phyloP scores from a whole-genome alignment of 2,888 invertebrate species.

The Conchocele bisecta region DNA sequence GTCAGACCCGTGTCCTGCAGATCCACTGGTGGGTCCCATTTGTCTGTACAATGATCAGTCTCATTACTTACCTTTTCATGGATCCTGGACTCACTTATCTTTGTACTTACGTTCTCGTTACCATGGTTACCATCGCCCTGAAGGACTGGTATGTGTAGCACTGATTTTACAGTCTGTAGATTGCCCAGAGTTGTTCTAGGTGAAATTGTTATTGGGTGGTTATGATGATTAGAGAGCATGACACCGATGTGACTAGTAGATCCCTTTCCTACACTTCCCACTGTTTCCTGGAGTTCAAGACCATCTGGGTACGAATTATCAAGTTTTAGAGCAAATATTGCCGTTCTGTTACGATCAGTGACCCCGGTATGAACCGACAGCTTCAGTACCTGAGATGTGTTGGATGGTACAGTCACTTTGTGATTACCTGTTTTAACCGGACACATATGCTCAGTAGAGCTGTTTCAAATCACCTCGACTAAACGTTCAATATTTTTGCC shows the following conservation, averaged over 20 bases:
- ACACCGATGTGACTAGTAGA: constrained; percentile 1
- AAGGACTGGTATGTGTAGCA: background rate
- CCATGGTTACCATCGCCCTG: background rate
- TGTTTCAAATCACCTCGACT: background rate
- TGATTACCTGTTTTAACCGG: constrained; percentile 15
- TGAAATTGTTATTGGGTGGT: constrained; percentile 1
- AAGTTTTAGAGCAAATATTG: background rate
- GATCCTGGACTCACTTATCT: too few relatives aligned
- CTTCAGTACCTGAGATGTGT: background rate
- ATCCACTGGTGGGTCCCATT: constrained; percentile 50
- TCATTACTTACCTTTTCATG: too few relatives aligned
- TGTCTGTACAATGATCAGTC: too few relatives aligned
- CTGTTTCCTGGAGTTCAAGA: background rate
- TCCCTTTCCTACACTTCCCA: background rate
- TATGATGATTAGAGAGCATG: background rate
- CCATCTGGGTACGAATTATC: constrained; percentile 1
- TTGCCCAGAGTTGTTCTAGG: background rate
- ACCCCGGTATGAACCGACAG: constrained; percentile 1
- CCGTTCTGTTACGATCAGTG: background rate
- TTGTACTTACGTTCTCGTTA: too few relatives aligned
- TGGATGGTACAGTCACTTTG: background rate
- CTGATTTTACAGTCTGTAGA: constrained; percentile 6
- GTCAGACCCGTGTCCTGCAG: constrained; percentile 15
- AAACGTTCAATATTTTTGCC: background rate
- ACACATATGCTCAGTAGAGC: background rate